A percentile compares a stretch with the other conserved stretches of the same genome.
Evolutionary conservation across 1,140 invertebrate genomes (phyloP).

Genomic region (Polypedilum pembai): DNA sequence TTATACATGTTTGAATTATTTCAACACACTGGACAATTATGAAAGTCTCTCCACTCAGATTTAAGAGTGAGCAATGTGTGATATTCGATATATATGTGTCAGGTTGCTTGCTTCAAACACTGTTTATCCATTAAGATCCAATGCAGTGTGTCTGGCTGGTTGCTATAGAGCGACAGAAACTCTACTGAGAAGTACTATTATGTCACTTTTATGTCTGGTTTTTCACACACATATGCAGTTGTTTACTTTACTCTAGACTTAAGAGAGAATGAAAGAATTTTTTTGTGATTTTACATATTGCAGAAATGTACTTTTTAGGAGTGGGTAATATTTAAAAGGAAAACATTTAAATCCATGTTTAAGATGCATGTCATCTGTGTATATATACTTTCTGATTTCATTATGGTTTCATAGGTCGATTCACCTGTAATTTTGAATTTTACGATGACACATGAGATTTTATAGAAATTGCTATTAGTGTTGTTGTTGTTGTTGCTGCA

Average conservation of each 20-base stretch:
- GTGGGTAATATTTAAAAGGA: too few relatives aligned
- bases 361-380: neutral
- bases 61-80: conserved; percentile 1
- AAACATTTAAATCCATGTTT: neutral
- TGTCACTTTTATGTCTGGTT: conserved; percentile 11
- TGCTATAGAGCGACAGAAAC: neutral
- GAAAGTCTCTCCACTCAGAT: neutral
- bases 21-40: neutral
- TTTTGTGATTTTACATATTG: too few relatives aligned
- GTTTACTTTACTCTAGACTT: too few relatives aligned
- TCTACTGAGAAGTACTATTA: neutral
- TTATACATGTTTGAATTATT: conserved; percentile 24
- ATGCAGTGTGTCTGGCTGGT: too few relatives aligned
- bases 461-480: neutral
- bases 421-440: neutral
- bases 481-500: neutral
- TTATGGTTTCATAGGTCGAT: neutral
- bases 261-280: too few relatives aligned
- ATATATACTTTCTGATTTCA: neutral
- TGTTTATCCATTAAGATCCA: neutral
- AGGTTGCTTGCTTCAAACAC: neutral
- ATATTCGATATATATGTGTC: neutral
- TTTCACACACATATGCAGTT: neutral
- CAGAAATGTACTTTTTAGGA: too few relatives aligned
- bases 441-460: conserved; percentile 1